Evolutionary conservation across 1,140 invertebrate species (phyloP).

Genomic region (Microplitis demolitor): DNA sequence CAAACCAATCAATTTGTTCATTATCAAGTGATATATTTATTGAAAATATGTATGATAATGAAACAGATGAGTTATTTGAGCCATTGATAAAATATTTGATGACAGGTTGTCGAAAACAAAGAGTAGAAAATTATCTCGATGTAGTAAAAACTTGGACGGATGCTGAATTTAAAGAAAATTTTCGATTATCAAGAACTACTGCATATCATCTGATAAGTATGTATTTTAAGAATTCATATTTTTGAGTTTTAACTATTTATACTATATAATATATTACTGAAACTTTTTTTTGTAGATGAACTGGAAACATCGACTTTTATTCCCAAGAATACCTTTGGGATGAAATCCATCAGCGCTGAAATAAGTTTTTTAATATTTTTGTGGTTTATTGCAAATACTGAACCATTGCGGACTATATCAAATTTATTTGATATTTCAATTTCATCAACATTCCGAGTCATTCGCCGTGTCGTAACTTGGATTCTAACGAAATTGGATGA

Average conservation of each 20-base stretch:
- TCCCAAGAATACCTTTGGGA: slow-evolving; percentile 7
- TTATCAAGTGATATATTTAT: neutral
- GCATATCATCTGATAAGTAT: slow-evolving; percentile 14
- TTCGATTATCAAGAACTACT: slow-evolving; percentile 12
- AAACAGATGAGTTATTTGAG: slow-evolving; percentile 9
- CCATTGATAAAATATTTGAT: slow-evolving; percentile 16
- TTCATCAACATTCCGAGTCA: slow-evolving; percentile 18
- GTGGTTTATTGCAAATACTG: slow-evolving; percentile 28
- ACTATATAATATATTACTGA: neutral
- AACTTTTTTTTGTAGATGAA: neutral
- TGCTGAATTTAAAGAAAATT: slow-evolving; percentile 14
- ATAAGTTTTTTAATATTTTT: slow-evolving; percentile 27
- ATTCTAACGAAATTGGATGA: slow-evolving; percentile 20
- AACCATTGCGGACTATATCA: slow-evolving; percentile 30
- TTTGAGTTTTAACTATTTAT: neutral
- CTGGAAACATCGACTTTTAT: slow-evolving; percentile 13
- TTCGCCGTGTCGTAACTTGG: slow-evolving; percentile 14
- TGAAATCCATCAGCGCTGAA: slow-evolving; percentile 20
- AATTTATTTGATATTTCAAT: slow-evolving; percentile 26
- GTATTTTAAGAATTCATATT: neutral
- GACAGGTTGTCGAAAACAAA: neutral
- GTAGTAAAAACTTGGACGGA: slow-evolving; percentile 12
- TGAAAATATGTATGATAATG: neutral
- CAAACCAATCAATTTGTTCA: neutral
- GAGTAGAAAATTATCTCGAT: slow-evolving; percentile 20